Conservation (phyloP, 2,888 invertebrate species). For the Ernsta delagoae region DNA sequence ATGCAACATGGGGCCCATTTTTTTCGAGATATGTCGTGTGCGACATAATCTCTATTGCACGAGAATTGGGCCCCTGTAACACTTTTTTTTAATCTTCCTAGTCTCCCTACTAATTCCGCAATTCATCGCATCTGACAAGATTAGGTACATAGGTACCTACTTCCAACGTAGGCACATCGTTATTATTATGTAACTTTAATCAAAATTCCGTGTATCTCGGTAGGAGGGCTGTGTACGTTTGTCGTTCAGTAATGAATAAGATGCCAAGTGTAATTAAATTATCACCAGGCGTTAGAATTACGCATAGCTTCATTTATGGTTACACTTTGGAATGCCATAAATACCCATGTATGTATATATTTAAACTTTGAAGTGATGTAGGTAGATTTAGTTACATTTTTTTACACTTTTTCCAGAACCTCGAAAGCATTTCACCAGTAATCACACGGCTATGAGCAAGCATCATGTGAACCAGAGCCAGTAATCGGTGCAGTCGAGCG, state of each 20-base stretch:
- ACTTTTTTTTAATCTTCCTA: too few species aligned
- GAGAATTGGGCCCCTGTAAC: too few species aligned
- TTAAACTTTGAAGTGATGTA: too few species aligned
- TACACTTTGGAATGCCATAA: too few species aligned
- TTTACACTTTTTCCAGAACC: conserved; percentile 11
- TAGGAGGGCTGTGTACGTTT: conserved; percentile 40
- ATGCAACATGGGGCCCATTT: too few species aligned
- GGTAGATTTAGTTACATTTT: too few species aligned
- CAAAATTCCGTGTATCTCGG: conserved; percentile 62
- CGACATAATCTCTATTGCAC: too few species aligned
- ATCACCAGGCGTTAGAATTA: conserved; percentile 28
- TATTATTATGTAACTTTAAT: conserved; percentile 64
- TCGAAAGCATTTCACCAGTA: conserved; percentile 28
- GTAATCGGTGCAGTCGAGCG: conserved; percentile 80
- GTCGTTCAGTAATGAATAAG: conserved; percentile 40
- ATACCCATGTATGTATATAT: too few species aligned
- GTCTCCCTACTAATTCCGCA: not conserved
- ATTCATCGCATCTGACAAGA: conserved; percentile 19
- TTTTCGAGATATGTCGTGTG: too few species aligned
- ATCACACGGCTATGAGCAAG: conserved; percentile 65
- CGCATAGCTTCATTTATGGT: not conserved
- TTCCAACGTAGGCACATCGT: conserved; percentile 38
- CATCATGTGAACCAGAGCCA: conserved; percentile 76
- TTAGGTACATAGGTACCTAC: not conserved
- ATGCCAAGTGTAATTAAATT: conserved; percentile 26